A percentile compares a stretch with the other conserved stretches of the same genome.
phyloP scores from a whole-genome alignment of 2,888 invertebrate species.

The Pyralis farinalis region DNA sequence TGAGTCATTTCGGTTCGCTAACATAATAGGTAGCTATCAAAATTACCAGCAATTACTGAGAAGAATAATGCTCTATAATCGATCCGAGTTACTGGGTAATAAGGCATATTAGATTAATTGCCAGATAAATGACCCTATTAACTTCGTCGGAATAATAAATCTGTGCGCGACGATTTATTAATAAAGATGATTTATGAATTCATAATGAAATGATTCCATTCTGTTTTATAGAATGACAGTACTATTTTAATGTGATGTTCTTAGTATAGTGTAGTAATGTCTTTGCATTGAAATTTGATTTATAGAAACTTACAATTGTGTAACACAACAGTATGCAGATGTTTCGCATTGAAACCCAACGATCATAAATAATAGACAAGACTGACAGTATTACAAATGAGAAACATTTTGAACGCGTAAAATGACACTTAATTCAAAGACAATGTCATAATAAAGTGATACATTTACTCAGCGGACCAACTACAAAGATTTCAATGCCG shows the following conservation, averaged over 20 bases:
- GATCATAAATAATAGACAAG: slow-evolving; percentile 11
- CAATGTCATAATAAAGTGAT: slow-evolving; percentile 45
- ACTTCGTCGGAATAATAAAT: slow-evolving; percentile 36
- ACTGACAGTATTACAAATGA: slow-evolving; percentile 20
- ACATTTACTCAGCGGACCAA: slow-evolving; percentile 40
- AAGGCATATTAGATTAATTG: slow-evolving; percentile 37
- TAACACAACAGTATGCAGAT: not conserved
- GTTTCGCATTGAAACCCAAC: not conserved
- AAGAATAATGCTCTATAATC: slow-evolving; percentile 20
- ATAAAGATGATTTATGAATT: slow-evolving; percentile 32
- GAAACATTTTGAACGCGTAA: slow-evolving; percentile 19
- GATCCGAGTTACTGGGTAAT: slow-evolving; percentile 25
- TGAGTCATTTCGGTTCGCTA: not conserved
- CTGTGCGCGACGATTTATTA: slow-evolving; percentile 31
- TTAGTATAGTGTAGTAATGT: too few species aligned
- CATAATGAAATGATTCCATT: slow-evolving; percentile 28
- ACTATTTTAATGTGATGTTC: not conserved
- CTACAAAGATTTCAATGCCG: slow-evolving; percentile 65
- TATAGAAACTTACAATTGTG: not conserved
- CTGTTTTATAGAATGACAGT: slow-evolving; percentile 2
- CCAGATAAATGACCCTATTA: slow-evolving; percentile 40
- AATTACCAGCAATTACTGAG: slow-evolving; percentile 15
- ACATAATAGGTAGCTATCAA: slow-evolving; percentile 11
- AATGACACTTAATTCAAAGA: slow-evolving; percentile 33
- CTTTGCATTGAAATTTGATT: too few species aligned